Base-by-base conservation (phyloP, 1,140 invertebrate genomes). In the Anoplolepis gracilipes region DNA sequence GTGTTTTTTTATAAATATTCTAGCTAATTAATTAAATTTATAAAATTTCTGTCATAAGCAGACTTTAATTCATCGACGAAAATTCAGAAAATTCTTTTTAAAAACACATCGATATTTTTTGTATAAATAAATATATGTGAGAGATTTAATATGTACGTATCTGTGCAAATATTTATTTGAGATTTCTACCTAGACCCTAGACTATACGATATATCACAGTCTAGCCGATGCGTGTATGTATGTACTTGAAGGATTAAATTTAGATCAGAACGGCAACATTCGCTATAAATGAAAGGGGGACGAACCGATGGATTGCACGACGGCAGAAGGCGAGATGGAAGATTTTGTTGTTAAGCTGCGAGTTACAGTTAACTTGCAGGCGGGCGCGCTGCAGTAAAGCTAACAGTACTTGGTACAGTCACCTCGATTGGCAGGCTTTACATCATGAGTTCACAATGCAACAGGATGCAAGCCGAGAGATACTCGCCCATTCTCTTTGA, bases 381-480 rank as follows among this genome's bases (percentile, higher is more conserved):
- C 70, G n/a, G 59, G 39, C 64, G 76, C 55, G 62, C 59, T 76
- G 69, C 79, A 84, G 62, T 64, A 84, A 88, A 84, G 64, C 87
- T 92, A 92, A 92, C 91, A 90, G 91, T 92, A 90, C 89, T 90
- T 84, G 77, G 85, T 72, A 67, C 86, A 67, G 53, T 69, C 87
- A 59, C 28, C 75, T 85, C 73, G 67, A 79, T 88, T 79, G 81
- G 53, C 59, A 88, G 69, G 67, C 61, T 88, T 88, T 78, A 84
- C 57, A 85, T 78, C 86, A 79, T 59, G 57, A 77, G 65, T 62
- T 75, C 53, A 77, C 87, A 77, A 88, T 85, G 86, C 82, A 88
- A 88, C 82, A 73, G 81, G 82, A 88, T 88, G 87, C 81, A 53
- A n/a, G 28, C 33, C 28, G 67, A 39, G 46, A 62, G 10, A 76